These are phyloP conservation scores for Girardinichthys multiradiatus DNA, from an alignment of 2,113 vertebrate genomes.

Conservation along the genomic window DNA sequence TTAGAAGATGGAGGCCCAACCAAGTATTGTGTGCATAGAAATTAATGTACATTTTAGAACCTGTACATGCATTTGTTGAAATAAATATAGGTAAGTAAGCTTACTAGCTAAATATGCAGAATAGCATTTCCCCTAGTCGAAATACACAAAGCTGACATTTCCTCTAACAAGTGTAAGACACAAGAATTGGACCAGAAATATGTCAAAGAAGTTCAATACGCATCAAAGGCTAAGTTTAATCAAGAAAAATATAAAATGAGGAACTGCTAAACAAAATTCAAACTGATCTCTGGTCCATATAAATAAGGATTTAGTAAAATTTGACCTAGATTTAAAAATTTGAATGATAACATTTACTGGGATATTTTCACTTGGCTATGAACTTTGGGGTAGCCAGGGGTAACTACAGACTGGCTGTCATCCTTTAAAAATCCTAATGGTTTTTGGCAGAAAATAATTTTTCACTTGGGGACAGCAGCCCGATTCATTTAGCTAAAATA, in stretches of 20 bases:
- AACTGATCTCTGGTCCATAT: too few species aligned
- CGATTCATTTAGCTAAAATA: slow-evolving; percentile 36
- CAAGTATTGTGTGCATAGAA: too few species aligned
- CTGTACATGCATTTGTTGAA: not conserved
- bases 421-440: slow-evolving; percentile 5
- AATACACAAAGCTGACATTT: too few species aligned
- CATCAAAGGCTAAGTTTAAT: not conserved
- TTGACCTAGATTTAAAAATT: not conserved
- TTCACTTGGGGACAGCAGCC: slow-evolving; percentile 25
- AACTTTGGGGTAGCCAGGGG: not conserved
- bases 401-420: slow-evolving; percentile 9
- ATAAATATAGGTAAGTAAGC: not conserved
- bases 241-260: not conserved
- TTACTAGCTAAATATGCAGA: not conserved
- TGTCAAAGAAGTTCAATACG: not conserved
- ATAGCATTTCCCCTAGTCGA: not conserved
- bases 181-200: not conserved
- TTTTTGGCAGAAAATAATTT: slow-evolving; percentile 25
- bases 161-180: too few species aligned
- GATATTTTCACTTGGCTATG: not conserved
- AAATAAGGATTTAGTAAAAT: not conserved
- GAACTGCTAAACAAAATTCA: not conserved
- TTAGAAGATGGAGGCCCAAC: too few species aligned
- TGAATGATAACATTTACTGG: not conserved
- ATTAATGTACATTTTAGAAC: too few species aligned